These are phyloP conservation scores for Clarias magur DNA, from an alignment of 2,113 vertebrate species.

Conservation along the genomic window DNA sequence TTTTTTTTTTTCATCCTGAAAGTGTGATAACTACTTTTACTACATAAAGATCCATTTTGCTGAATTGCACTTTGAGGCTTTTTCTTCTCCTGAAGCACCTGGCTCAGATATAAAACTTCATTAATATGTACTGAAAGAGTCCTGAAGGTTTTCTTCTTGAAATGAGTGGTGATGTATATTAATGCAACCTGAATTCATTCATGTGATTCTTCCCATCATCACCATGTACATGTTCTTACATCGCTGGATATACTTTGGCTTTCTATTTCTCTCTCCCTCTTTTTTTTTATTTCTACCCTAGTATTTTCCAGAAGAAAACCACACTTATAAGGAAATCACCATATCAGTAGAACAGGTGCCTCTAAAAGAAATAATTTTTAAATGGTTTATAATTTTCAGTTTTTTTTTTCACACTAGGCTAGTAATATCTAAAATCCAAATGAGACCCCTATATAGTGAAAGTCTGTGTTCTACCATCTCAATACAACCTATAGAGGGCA, in stretches of 20 bases:
- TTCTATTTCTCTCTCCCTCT: too few species aligned
- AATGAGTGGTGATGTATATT: neutral
- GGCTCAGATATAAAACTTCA: neutral
- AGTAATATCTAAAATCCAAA: neutral
- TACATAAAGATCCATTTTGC: neutral
- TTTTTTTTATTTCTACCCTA: too few species aligned
- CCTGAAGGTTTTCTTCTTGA: neutral
- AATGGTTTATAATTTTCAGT: neutral
- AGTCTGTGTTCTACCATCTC: neutral
- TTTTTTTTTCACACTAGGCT: neutral
- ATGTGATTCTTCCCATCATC: neutral
- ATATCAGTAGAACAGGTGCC: too few species aligned
- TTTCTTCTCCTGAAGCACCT: neutral
- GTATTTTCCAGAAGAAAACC: too few species aligned
- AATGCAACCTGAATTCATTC: too few species aligned
- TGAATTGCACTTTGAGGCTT: slow-evolving; percentile 2
- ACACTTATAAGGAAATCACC: too few species aligned
- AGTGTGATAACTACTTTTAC: neutral
- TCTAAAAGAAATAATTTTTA: too few species aligned
- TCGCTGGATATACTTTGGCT: neutral
- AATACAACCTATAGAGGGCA: too few species aligned
- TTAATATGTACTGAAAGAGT: neutral
- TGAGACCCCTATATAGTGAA: neutral
- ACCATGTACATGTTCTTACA: neutral
- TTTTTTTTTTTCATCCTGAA: neutral